phyloP scores from a whole-genome alignment of 2,797 vertebrate species.

The Mustela erminea region DNA sequence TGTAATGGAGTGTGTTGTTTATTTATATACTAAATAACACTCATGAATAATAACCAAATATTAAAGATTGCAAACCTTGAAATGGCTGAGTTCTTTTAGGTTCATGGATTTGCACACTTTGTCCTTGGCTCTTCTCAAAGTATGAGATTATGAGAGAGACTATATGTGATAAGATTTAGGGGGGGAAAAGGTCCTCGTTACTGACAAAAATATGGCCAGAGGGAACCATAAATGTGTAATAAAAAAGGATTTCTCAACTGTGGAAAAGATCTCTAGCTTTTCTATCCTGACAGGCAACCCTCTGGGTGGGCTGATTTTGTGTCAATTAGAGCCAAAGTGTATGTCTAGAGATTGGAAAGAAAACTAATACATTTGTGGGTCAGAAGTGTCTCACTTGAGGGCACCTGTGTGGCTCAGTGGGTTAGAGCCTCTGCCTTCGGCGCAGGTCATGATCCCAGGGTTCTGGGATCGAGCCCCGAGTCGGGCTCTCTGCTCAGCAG shows the following conservation, averaged over 20 bases:
- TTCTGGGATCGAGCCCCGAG: too few species aligned
- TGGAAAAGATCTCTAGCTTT: conserved; percentile 65
- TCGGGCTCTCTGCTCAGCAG: too few species aligned
- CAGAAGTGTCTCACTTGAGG: conserved; percentile 46
- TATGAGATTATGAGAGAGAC: conserved; percentile 46
- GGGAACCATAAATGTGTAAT: conserved; percentile 60
- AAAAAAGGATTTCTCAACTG: conserved; percentile 56
- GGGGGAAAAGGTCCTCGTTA: conserved; percentile 56
- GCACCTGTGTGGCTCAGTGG: too few species aligned
- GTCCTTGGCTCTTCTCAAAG: conserved; percentile 61
- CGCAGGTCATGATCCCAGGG: too few species aligned
- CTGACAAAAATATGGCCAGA: conserved; percentile 60
- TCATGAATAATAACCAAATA: conserved; percentile 42
- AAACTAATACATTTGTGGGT: conserved; percentile 61
- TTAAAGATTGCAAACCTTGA: conserved; percentile 46
- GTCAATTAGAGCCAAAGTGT: conserved; percentile 33
- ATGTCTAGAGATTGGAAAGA: conserved; percentile 51
- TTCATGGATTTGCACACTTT: conserved; percentile 53
- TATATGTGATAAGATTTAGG: conserved; percentile 64
- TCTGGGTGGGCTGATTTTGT: conserved; percentile 61
- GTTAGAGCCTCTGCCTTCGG: too few species aligned
- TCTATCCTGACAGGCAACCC: not conserved
- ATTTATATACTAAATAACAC: not conserved
- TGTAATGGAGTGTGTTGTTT: not conserved
- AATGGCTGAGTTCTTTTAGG: conserved; percentile 25